phyloP scores from a whole-genome alignment of 1,140 invertebrate species.

The Solen grandis region DNA sequence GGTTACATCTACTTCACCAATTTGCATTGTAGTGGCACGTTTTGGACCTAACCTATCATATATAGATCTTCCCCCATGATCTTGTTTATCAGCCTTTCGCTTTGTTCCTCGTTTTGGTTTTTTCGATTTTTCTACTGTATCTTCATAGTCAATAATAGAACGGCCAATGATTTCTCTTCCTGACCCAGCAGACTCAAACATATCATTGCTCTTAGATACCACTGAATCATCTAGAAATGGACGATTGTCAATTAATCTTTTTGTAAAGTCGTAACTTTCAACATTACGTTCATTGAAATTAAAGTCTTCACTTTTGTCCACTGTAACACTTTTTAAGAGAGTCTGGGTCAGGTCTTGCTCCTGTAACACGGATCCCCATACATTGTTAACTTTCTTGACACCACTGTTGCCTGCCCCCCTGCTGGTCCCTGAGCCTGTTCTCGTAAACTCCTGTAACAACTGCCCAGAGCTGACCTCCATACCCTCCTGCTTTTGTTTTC shows the following conservation, averaged over 20 bases:
- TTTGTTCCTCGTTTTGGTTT: slow-evolving; percentile 2
- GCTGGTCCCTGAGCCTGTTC: not conserved
- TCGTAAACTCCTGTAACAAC: not conserved
- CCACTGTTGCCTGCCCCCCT: not conserved
- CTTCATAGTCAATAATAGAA: slow-evolving; percentile 56
- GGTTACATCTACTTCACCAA: slow-evolving; percentile 53
- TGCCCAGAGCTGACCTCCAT: not conserved
- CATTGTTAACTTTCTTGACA: slow-evolving; percentile 63
- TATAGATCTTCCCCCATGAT: slow-evolving; percentile 47
- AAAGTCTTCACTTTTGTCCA: slow-evolving; percentile 54
- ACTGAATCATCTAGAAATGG: slow-evolving; percentile 39
- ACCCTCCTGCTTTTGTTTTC: not conserved
- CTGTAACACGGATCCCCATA: slow-evolving; percentile 70
- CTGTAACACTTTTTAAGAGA: slow-evolving; percentile 56
- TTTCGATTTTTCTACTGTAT: slow-evolving; percentile 39
- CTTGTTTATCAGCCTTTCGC: slow-evolving; percentile 24
- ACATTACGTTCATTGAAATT: slow-evolving; percentile 58
- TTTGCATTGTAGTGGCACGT: slow-evolving; percentile 16
- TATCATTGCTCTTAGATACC: slow-evolving; percentile 4
- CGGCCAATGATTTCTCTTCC: not conserved
- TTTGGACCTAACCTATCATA: slow-evolving; percentile 40
- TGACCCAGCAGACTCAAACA: not conserved
- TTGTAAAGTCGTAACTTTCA: slow-evolving; percentile 70
- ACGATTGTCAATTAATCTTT: slow-evolving; percentile 61
- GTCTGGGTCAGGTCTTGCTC: slow-evolving; percentile 69